These are phyloP conservation scores for Hypotaenidia okinawae DNA, from an alignment of 2,797 vertebrate genomes.

Conservation along the genomic window DNA sequence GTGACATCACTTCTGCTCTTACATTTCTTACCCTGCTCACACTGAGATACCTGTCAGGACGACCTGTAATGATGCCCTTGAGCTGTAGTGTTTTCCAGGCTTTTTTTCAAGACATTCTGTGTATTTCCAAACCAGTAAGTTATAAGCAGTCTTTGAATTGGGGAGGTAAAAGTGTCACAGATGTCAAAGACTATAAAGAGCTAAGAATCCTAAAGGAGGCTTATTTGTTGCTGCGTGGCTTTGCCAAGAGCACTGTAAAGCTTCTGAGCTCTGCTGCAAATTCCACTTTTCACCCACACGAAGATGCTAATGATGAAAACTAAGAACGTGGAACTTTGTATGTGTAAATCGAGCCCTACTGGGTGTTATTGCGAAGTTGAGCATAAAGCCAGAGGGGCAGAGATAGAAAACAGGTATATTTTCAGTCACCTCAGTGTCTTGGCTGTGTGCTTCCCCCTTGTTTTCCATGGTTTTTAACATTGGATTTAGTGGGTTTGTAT, in stretches of 20 bases:
- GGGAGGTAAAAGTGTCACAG: background rate
- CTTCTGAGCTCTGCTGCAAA: background rate
- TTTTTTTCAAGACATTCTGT: background rate
- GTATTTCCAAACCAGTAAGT: background rate
- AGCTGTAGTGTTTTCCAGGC: background rate
- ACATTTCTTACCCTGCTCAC: background rate
- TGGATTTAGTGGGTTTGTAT: background rate
- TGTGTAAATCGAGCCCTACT: background rate
- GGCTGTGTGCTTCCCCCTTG: background rate
- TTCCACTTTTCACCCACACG: constrained; percentile 13
- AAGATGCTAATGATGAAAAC: background rate
- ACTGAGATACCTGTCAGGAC: background rate
- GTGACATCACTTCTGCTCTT: background rate
- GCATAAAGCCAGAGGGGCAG: background rate
- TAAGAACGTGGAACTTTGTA: background rate
- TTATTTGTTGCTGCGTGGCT: background rate
- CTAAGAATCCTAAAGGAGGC: background rate
- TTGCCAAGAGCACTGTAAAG: background rate
- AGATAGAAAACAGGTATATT: background rate
- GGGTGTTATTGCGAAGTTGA: background rate
- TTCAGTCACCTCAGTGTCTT: background rate
- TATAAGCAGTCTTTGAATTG: background rate
- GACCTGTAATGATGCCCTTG: background rate
- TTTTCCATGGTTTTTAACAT: background rate
- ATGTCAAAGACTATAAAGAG: background rate